Evolutionary conservation across 2,113 vertebrate genomes (phyloP).

Genomic region (Bambusicola thoracicus): DNA sequence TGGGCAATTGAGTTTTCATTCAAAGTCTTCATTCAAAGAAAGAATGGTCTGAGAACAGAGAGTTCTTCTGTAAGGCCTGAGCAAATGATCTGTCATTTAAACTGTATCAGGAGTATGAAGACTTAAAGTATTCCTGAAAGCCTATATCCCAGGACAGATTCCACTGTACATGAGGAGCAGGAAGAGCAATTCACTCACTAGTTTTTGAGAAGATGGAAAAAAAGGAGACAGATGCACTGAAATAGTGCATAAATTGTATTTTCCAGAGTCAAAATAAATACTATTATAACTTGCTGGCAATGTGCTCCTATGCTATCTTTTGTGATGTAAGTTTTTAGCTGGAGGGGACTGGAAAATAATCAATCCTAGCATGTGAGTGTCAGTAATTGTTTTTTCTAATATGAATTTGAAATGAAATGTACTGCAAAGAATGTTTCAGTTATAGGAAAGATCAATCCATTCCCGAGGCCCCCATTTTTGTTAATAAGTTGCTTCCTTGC

Average conservation of each 20-base stretch:
- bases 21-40: fast-evolving
- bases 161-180: neutral
- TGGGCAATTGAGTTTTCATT: neutral
- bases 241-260: neutral
- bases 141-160: neutral
- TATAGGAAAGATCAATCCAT: slow-evolving; percentile 59
- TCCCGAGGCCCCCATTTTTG: slow-evolving; percentile 14
- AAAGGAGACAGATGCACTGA: neutral
- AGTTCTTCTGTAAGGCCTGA: neutral
- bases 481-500: slow-evolving; percentile 67
- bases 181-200: neutral
- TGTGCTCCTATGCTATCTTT: neutral
- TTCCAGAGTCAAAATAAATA: neutral
- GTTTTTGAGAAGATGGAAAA: neutral
- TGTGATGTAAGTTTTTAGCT: slow-evolving; percentile 16
- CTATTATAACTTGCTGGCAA: neutral
- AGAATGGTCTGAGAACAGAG: neutral
- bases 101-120: neutral
- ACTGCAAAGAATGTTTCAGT: slow-evolving; percentile 31
- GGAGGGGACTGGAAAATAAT: slow-evolving; percentile 35
- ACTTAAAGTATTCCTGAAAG: neutral
- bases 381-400: slow-evolving; percentile 44
- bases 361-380: slow-evolving; percentile 16
- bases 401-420: slow-evolving; percentile 42
- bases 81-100: neutral